Percentiles rank a stretch among this genome's conserved stretches.
Conservation (phyloP, 2,888 invertebrate genomes). For the Flabesymbios commensalis region DNA sequence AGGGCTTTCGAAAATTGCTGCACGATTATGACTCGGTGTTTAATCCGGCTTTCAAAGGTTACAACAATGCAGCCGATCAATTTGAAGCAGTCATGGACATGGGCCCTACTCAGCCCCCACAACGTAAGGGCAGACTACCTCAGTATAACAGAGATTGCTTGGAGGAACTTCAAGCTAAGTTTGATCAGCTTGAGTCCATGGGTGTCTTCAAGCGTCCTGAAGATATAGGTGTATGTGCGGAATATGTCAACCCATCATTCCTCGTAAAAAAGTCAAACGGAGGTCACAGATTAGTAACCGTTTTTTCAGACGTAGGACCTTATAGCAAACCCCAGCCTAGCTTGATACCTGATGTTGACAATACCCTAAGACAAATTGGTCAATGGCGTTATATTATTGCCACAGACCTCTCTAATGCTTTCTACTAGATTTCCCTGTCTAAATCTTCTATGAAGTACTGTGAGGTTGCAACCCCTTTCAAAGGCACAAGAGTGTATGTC, state of each 20-base stretch:
- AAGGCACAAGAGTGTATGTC: slow-evolving; percentile 14
- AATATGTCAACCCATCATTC: slow-evolving; percentile 32
- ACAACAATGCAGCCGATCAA: slow-evolving; percentile 31
- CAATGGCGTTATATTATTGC: slow-evolving; percentile 14
- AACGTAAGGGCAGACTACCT: slow-evolving; percentile 37
- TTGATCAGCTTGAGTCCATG: slow-evolving; percentile 35
- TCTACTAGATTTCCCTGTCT: slow-evolving; percentile 10
- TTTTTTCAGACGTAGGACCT: slow-evolving; percentile 11
- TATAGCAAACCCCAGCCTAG: slow-evolving; percentile 11
- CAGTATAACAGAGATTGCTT: slow-evolving; percentile 34
- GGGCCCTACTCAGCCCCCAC: slow-evolving; percentile 38
- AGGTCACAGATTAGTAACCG: slow-evolving; percentile 11
- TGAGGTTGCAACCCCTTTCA: slow-evolving; percentile 11
- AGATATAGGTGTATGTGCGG: slow-evolving; percentile 24
- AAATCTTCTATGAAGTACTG: slow-evolving; percentile 16
- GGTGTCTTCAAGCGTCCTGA: slow-evolving; percentile 35
- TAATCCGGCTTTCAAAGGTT: slow-evolving; percentile 27
- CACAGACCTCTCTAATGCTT: slow-evolving; percentile 14
- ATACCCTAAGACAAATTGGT: slow-evolving; percentile 11
- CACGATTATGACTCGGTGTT: slow-evolving; percentile 33
- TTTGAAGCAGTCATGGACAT: slow-evolving; percentile 37
- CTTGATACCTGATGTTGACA: slow-evolving; percentile 18
- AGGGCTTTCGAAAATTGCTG: no score
- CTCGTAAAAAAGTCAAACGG: slow-evolving; percentile 13
- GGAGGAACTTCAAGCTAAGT: slow-evolving; percentile 32